These are phyloP conservation scores for Gymnocypris eckloni DNA, from an alignment of 2,797 vertebrate genomes.

Conservation along the genomic window DNA sequence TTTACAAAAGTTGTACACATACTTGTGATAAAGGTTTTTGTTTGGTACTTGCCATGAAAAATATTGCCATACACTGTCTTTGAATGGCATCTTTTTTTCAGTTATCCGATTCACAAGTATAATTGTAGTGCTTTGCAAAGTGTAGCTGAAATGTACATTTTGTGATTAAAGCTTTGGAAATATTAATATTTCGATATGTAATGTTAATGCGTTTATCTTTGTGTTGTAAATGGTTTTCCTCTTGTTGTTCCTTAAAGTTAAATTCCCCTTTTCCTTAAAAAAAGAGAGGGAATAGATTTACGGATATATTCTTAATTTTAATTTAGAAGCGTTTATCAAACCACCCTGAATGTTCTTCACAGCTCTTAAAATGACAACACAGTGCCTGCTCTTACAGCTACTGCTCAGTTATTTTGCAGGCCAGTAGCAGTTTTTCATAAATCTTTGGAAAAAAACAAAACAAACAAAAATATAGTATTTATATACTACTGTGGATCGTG, in stretches of 20 bases:
- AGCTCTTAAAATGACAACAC: conserved; percentile 77
- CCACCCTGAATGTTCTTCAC: conserved; percentile 71
- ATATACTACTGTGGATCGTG: neutral
- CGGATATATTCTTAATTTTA: conserved; percentile 37
- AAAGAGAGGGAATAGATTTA: neutral
- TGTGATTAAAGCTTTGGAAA: conserved; percentile 61
- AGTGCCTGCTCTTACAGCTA: conserved; percentile 92
- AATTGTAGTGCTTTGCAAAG: conserved; percentile 67
- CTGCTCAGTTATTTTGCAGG: conserved; percentile 87
- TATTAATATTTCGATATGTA: conserved; percentile 46
- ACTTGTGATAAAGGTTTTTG: conserved; percentile 32
- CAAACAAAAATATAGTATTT: neutral
- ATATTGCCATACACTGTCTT: conserved; percentile 40
- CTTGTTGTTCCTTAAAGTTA: conserved; percentile 31
- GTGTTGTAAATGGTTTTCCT: conserved; percentile 73
- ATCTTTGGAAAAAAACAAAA: conserved; percentile 59
- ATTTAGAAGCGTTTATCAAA: conserved; percentile 59
- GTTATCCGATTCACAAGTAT: conserved; percentile 26
- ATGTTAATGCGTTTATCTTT: conserved; percentile 55
- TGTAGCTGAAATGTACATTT: conserved; percentile 79
- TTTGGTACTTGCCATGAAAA: neutral
- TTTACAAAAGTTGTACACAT: conserved; percentile 48
- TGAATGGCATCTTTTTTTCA: conserved; percentile 50
- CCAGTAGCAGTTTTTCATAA: conserved; percentile 85
- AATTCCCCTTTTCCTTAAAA: neutral